These are phyloP conservation scores for Reticulitermes lucifugus DNA, from an alignment of 2,888 invertebrate genomes.

Conservation along the genomic window DNA sequence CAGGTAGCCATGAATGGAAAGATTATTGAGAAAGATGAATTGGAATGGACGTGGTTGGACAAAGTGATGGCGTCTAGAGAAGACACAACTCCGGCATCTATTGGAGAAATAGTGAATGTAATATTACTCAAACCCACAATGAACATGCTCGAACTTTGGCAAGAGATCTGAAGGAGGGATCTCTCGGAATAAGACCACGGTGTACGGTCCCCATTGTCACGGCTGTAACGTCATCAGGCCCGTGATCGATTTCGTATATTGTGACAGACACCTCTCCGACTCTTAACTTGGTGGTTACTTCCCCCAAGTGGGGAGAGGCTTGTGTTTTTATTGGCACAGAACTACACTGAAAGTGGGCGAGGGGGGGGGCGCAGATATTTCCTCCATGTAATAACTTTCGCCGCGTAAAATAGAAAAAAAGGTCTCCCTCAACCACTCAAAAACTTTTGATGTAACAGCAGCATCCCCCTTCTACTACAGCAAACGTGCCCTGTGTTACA, in stretches of 20 bases:
- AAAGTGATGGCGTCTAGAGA: too few species aligned
- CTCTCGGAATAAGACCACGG: too few species aligned
- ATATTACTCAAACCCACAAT: too few species aligned
- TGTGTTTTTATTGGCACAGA: conserved; percentile 33
- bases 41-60: too few species aligned
- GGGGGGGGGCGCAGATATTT: conserved; percentile 1
- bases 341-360: neutral
- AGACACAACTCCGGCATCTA: too few species aligned
- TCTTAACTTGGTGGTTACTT: neutral
- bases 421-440: conserved; percentile 20
- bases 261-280: neutral
- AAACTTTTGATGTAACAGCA: conserved; percentile 31
- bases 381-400: conserved; percentile 29
- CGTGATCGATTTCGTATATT: conserved; percentile 23
- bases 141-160: too few species aligned
- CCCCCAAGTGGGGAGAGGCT: conserved; percentile 8
- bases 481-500: too few species aligned
- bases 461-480: neutral
- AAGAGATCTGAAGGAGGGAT: too few species aligned
- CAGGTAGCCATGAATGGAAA: too few species aligned
- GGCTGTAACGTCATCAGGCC: neutral
- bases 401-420: neutral
- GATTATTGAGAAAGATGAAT: too few species aligned
- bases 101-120: too few species aligned
- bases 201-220: too few species aligned